Evolutionary conservation across 2,113 vertebrate species (phyloP).

Genomic region (Cacatua alba): DNA sequence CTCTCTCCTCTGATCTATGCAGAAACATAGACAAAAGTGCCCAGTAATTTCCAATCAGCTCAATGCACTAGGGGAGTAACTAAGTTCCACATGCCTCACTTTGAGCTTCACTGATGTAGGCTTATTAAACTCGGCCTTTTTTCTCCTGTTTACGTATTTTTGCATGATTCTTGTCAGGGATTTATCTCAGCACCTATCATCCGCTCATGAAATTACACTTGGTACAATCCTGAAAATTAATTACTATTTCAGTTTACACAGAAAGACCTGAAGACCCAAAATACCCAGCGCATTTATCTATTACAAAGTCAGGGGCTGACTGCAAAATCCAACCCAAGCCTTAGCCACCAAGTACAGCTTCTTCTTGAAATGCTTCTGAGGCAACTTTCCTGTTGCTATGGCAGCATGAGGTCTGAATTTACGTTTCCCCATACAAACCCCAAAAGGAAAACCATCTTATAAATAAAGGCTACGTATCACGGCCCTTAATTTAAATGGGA

Average conservation of each 20-base stretch:
- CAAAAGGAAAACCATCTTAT: not conserved
- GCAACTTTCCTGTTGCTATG: not conserved
- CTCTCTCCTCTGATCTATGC: not conserved
- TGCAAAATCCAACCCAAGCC: not conserved
- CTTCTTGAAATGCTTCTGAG: not conserved
- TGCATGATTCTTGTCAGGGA: not conserved
- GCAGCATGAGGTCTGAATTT: not conserved
- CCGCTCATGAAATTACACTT: not conserved
- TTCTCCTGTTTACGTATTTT: not conserved
- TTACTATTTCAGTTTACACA: not conserved
- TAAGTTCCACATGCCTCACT: not conserved
- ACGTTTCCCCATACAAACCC: not conserved
- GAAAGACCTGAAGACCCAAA: not conserved
- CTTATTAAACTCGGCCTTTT: not conserved
- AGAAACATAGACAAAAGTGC: not conserved
- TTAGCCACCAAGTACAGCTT: not conserved
- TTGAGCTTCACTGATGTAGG: not conserved
- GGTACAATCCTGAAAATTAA: not conserved
- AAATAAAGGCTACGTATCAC: not conserved
- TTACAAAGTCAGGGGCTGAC: not conserved
- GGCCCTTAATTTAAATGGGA: not conserved
- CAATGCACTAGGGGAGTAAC: not conserved
- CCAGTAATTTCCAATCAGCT: not conserved
- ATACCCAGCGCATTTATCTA: not conserved
- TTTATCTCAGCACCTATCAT: not conserved